These are phyloP conservation scores for Philopedon plagiatum DNA, from an alignment of 2,888 invertebrate species.

Conservation along the genomic window DNA sequence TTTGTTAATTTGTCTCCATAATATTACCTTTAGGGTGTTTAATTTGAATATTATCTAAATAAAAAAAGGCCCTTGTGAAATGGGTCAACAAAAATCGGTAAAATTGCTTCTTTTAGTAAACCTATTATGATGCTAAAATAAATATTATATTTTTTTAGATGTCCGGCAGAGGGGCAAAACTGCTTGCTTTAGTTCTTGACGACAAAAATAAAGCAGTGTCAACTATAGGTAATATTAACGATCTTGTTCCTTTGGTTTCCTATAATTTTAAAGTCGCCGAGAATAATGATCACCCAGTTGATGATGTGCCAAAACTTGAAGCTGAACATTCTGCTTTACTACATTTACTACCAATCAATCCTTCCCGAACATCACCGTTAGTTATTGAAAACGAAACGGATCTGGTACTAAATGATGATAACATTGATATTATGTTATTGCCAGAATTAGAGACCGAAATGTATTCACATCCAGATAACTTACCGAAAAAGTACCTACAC, in stretches of 20 bases:
- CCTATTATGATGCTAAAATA: background rate
- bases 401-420: background rate
- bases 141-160: background rate
- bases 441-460: background rate
- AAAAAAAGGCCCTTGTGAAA: too few relatives aligned
- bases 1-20: too few relatives aligned
- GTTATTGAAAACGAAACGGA: background rate
- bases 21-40: too few relatives aligned
- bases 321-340: too few relatives aligned
- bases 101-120: background rate
- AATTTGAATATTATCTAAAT: too few relatives aligned
- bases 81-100: too few relatives aligned
- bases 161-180: constrained; percentile 1
- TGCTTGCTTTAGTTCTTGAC: background rate
- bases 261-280: background rate
- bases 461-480: background rate
- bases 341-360: background rate
- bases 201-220: background rate
- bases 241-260: background rate
- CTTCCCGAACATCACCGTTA: background rate
- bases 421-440: background rate
- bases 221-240: background rate
- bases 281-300: background rate
- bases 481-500: background rate
- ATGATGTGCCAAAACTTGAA: background rate